Base-by-base conservation (phyloP, 2,113 vertebrate genomes). In the Hippolais icterina region DNA sequence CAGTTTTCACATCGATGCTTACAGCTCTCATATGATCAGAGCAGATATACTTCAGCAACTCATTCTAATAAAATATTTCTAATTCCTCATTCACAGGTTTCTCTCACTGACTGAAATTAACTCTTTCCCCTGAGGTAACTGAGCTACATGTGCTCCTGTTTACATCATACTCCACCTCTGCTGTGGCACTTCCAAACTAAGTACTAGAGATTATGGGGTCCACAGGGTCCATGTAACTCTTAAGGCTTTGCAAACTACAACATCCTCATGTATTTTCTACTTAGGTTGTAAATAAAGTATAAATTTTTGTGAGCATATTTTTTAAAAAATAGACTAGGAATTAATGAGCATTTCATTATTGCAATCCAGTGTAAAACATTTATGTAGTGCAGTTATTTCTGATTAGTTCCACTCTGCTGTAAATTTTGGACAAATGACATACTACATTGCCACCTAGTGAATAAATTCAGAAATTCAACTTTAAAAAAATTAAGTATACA, bases 391-490 rank as follows among this genome's bases (percentile, higher is more conserved):
- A 47, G 60, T 54, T 70, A 47, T 15, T 81, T 63, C 83, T 47
- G 27, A 94, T 29, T 25, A 75, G 35, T 49, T 47, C 42, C 35
- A 61, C 9, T 9, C 37, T 2, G 25, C 68, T 29, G 46, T 24
- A 71, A 60, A 86, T 61, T 41, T 35, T 44, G 35, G 28, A 77
- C 70, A 96, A 92, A 90, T 63, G 2, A 31, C 69, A 47, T 81
- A 16, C 92, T 57, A 33, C 65, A 92, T 50, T 90, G 94, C 95
- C 96, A 96, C 60, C 96, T 95, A 81, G 94, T 56, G 96, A 95
- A 66, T 13, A 68, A 83, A 90, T 21, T 27, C 16, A 35, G 69
- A 94, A 96, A 89, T 92, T 57, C 80, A 83, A 44, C 24, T 49
- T 44, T 0, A 17, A 53, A 77, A 37, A 74, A 75, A 82, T 17